Conservation (phyloP, 2,113 vertebrate species). For the Amblyopsis rosae region DNA sequence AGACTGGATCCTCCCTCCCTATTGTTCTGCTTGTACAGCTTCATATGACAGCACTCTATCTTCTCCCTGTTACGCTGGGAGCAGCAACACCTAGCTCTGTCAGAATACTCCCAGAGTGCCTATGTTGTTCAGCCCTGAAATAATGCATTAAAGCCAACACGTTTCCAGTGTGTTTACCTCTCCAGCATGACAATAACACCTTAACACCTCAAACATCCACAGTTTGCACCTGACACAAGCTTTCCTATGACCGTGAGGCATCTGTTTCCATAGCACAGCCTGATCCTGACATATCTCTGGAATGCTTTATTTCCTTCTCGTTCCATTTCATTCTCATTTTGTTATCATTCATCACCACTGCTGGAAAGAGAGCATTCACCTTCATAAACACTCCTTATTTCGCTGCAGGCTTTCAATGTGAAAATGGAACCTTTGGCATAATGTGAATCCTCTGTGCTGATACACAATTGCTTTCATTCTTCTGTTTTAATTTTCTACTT, state of each 20-base stretch:
- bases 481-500: constrained; percentile 34
- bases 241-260: background rate
- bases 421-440: constrained; percentile 48
- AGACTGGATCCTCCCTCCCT: constrained; percentile 36
- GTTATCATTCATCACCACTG: constrained; percentile 10
- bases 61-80: constrained; percentile 38
- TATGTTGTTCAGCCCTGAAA: constrained; percentile 7
- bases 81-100: constrained; percentile 19
- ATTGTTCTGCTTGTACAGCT: constrained; percentile 25
- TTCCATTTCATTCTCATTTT: background rate
- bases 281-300: constrained; percentile 8
- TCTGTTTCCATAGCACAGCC: background rate
- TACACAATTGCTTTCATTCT: constrained; percentile 42
- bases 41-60: constrained; percentile 10
- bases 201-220: background rate
- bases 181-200: constrained; percentile 5
- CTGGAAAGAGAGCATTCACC: constrained; percentile 10
- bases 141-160: constrained; percentile 6
- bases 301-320: constrained; percentile 7
- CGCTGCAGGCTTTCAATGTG: constrained; percentile 20
- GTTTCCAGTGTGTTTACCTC: background rate
- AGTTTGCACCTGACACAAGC: background rate
- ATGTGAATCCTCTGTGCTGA: constrained; percentile 21
- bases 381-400: constrained; percentile 33
- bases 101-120: background rate